Base-by-base conservation (phyloP, 2,888 invertebrate genomes). In the Andrena bicolor region DNA sequence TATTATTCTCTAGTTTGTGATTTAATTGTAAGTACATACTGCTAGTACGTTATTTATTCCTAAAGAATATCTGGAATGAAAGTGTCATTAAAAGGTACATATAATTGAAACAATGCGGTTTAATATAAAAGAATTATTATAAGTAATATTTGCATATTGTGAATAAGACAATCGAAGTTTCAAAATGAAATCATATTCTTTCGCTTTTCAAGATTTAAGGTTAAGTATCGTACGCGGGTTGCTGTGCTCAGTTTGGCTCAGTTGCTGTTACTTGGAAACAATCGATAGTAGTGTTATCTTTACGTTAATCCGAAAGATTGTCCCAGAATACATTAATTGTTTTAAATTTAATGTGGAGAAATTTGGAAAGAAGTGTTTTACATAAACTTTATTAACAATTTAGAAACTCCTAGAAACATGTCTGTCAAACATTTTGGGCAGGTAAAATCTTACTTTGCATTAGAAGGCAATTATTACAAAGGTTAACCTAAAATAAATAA, bases 401-500 rank as follows among this genome's bases (percentile, higher is more conserved):
- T 1, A 23, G n/a, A 28, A 64, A 0, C 2, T 13, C 28, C 23
- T 8, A 53, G 0, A 30, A 72, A 30, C 2, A 61, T 75, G 65
- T 77, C 66, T 13, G 13, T 72, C 1, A 72, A 72, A 63, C 20
- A 51, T 5, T 13, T 41, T 28, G 2, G n/a, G 20, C 32, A 75
- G 41, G 65, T 77, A 66, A 51, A 51, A 13, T 41, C 16, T 51
- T 28, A 16, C 16, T 5, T 23, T 20, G 1, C 20, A 48, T 53
- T 65, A 7, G 8, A 64, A 63, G 10, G 20, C 0, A 13, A 32
- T 4, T 35, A 23, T 32, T 26, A 28, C 20, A 0, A 68, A 23
- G 32, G 3, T 35, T 78, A 79, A 79, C 69, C 69, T 69, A 48
- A 32, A 41, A 68, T 16, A 26, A 23, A 10, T 60, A 35, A 20